Conservation (phyloP, 2,797 vertebrate genomes). For the Enteromius mattozi region DNA sequence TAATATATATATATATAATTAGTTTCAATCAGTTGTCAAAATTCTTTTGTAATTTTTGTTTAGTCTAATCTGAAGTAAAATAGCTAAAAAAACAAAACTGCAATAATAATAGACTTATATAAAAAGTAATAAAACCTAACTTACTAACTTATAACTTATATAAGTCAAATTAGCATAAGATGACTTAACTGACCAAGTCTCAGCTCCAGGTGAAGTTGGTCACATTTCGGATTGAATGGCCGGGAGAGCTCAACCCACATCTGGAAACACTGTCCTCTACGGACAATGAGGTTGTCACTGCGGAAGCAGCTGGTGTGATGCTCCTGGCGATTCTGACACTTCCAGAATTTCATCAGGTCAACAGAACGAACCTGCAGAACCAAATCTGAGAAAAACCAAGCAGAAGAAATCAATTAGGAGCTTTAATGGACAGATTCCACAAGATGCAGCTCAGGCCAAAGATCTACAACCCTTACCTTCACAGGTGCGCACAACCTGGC, state of each 20-base stretch:
- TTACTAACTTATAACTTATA: not conserved
- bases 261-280: constrained; percentile 86
- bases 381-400: constrained; percentile 72
- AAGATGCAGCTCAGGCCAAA: not conserved
- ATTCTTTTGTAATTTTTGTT: too few relatives aligned
- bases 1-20: too few relatives aligned
- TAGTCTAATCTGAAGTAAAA: too few relatives aligned
- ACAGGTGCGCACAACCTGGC: not conserved
- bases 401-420: not conserved
- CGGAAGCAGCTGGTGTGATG: constrained; percentile 85
- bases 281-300: constrained; percentile 79
- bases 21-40: too few relatives aligned
- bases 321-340: constrained; percentile 74
- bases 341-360: constrained; percentile 79
- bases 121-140: not conserved
- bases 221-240: constrained; percentile 73
- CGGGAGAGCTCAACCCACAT: constrained; percentile 80
- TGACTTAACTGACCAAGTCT: constrained; percentile 78
- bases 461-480: constrained; percentile 17
- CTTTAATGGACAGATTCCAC: not conserved
- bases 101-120: too few relatives aligned
- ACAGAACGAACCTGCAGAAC: constrained; percentile 78
- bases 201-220: constrained; percentile 81
- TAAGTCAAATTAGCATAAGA: not conserved
- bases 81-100: too few relatives aligned